Conservation (phyloP, 2,113 vertebrate genomes). For the Polypterus bichir region DNA sequence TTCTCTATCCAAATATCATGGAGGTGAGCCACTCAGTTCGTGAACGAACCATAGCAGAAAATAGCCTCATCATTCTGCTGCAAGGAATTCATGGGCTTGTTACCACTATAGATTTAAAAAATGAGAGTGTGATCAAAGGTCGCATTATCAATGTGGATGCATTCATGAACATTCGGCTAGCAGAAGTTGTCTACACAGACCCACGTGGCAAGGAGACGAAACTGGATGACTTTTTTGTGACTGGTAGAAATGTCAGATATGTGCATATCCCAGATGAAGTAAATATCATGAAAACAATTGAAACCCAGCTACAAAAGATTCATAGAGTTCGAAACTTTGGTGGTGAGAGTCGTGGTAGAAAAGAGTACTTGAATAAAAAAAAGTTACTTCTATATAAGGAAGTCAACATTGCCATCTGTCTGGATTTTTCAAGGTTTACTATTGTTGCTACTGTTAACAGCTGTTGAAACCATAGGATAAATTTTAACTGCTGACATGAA, state of each 20-base stretch:
- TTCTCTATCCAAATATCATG: constrained; percentile 27
- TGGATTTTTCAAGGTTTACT: too few relatives aligned
- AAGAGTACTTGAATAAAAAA: constrained; percentile 52
- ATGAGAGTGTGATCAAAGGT: constrained; percentile 73
- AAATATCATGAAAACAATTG: constrained; percentile 70
- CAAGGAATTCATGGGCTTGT: constrained; percentile 73
- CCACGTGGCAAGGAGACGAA: constrained; percentile 38
- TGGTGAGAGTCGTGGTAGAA: constrained; percentile 51
- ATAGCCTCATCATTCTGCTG: constrained; percentile 86
- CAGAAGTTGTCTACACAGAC: constrained; percentile 65
- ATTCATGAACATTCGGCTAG: constrained; percentile 87
- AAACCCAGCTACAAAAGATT: constrained; percentile 69
- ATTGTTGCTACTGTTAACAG: too few relatives aligned
- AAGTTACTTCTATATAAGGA: constrained; percentile 1
- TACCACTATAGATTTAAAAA: constrained; percentile 80
- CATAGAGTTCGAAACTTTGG: constrained; percentile 69
- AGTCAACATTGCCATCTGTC: too few relatives aligned
- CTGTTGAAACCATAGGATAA: too few relatives aligned
- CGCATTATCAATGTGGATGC: constrained; percentile 77
- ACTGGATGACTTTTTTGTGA: constrained; percentile 76
- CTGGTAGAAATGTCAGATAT: constrained; percentile 79
- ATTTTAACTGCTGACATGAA: too few relatives aligned
- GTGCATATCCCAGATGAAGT: constrained; percentile 82
- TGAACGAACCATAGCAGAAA: constrained; percentile 85
- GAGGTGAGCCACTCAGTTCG: constrained; percentile 71